phyloP scores from a whole-genome alignment of 1,140 invertebrate species.

The Metaphire vulgaris region DNA sequence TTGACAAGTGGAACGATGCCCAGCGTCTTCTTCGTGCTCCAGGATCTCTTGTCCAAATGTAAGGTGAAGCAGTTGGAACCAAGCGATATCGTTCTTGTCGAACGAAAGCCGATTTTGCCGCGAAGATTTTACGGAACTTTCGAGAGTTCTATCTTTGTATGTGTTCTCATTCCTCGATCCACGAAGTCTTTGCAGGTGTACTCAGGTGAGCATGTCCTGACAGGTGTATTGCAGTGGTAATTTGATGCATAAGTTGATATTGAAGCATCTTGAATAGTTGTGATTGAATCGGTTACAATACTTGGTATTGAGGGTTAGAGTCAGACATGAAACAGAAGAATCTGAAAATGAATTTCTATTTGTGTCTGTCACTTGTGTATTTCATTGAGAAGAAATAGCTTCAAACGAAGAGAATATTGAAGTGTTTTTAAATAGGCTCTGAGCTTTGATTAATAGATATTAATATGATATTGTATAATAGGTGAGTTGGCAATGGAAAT shows the following conservation, averaged over 20 bases:
- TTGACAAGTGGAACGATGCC: slow-evolving; percentile 50
- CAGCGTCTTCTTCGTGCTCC: slow-evolving; percentile 45
- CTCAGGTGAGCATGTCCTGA: slow-evolving; percentile 48
- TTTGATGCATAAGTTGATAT: too few relatives aligned
- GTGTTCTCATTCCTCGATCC: slow-evolving; percentile 51
- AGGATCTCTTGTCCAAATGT: slow-evolving; percentile 42
- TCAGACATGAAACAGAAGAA: too few relatives aligned
- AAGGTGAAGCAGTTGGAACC: slow-evolving; percentile 45
- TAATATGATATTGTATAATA: slow-evolving; percentile 33
- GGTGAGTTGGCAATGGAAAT: slow-evolving; percentile 52
- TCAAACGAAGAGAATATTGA: too few relatives aligned
- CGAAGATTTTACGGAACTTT: slow-evolving; percentile 49
- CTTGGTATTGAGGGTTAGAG: too few relatives aligned
- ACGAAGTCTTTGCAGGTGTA: slow-evolving; percentile 43
- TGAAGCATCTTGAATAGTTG: too few relatives aligned
- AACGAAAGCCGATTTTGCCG: slow-evolving; percentile 38
- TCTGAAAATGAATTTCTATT: too few relatives aligned
- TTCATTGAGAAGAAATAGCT: too few relatives aligned
- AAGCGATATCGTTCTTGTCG: slow-evolving; percentile 38
- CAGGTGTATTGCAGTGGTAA: too few relatives aligned
- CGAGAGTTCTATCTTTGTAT: slow-evolving; percentile 48
- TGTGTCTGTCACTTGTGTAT: too few relatives aligned
- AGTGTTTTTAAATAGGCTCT: too few relatives aligned
- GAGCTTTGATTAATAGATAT: too few relatives aligned
- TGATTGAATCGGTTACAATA: too few relatives aligned